phyloP scores from a whole-genome alignment of 1,140 invertebrate genomes.

The Drosophila lacteicornis region DNA sequence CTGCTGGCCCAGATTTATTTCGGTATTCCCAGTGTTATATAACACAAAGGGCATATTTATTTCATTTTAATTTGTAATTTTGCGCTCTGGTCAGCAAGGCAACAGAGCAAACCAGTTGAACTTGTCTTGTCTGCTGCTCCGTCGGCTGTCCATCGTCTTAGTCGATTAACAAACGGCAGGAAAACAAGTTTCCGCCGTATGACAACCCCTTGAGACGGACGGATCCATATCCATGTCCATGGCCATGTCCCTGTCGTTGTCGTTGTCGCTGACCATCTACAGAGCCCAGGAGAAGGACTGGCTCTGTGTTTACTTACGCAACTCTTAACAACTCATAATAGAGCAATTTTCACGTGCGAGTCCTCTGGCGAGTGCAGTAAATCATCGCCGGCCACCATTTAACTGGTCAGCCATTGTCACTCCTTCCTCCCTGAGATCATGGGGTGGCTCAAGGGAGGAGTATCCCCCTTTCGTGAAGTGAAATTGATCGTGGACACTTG shows the following conservation, averaged over 20 bases:
- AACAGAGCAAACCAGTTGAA: slow-evolving; percentile 72
- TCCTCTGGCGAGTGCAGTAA: slow-evolving; percentile 64
- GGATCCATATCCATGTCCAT: slow-evolving; percentile 47
- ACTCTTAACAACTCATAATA: slow-evolving; percentile 84
- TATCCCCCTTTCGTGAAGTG: slow-evolving; percentile 37
- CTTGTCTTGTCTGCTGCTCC: slow-evolving; percentile 47
- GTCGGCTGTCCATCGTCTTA: slow-evolving; percentile 20
- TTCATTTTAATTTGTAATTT: slow-evolving; percentile 84
- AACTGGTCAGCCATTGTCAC: slow-evolving; percentile 68
- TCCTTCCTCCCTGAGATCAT: slow-evolving; percentile 51
- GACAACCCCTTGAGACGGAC: slow-evolving; percentile 61
- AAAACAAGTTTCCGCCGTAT: slow-evolving; percentile 62
- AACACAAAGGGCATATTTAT: slow-evolving; percentile 83
- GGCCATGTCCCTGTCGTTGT: slow-evolving; percentile 37
- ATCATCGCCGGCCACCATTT: slow-evolving; percentile 63
- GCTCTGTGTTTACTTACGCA: slow-evolving; percentile 74
- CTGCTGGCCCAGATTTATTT: slow-evolving; percentile 38
- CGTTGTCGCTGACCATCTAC: slow-evolving; percentile 34
- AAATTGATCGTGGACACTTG: slow-evolving; percentile 80
- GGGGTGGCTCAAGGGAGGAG: slow-evolving; percentile 16
- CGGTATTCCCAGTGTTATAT: slow-evolving; percentile 57
- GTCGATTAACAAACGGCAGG: slow-evolving; percentile 64
- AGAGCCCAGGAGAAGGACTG: slow-evolving; percentile 5
- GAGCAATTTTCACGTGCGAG: slow-evolving; percentile 83
- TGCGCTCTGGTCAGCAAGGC: slow-evolving; percentile 74